These are phyloP conservation scores for Globodera ellingtonae DNA, from an alignment of 1,140 invertebrate genomes.

Conservation along the genomic window DNA sequence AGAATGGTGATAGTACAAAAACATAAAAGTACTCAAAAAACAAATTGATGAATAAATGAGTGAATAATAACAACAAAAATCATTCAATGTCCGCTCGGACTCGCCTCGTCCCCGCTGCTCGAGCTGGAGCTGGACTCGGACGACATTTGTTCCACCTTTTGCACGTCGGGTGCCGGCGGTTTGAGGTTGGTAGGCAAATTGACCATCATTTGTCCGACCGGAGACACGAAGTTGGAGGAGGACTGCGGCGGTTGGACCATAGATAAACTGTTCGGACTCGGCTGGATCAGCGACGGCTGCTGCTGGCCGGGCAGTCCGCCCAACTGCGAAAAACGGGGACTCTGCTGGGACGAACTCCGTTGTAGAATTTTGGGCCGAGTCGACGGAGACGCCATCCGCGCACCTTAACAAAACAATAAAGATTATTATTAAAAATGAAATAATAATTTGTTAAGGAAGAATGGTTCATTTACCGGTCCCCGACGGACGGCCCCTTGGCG, in stretches of 20 bases:
- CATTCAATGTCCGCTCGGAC: constrained; percentile 18
- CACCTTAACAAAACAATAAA: neutral
- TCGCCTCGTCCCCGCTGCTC: constrained; percentile 40
- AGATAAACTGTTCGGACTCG: constrained; percentile 3
- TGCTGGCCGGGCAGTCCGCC: neutral
- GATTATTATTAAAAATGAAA: neutral
- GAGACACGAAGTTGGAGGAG: constrained; percentile 6
- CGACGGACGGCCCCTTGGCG: constrained; percentile 24
- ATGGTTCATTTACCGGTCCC: constrained; percentile 3
- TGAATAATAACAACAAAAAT: too few relatives aligned
- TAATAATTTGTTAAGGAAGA: neutral
- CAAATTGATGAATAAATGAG: neutral
- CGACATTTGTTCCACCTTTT: constrained; percentile 43
- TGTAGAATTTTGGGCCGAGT: constrained; percentile 28
- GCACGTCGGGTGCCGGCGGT: constrained; percentile 16
- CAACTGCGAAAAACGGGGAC: constrained; percentile 13
- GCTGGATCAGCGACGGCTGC: neutral
- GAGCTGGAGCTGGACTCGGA: constrained; percentile 47
- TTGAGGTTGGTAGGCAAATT: constrained; percentile 19
- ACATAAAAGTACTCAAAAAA: constrained; percentile 3
- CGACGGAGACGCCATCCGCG: constrained; percentile 25
- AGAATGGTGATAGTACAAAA: neutral
- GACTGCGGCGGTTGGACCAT: constrained; percentile 7
- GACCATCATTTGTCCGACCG: constrained; percentile 10
- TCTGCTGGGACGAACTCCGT: constrained; percentile 21